Evolutionary conservation across 2,113 vertebrate species (phyloP).

Genomic region (Rana temporaria): DNA sequence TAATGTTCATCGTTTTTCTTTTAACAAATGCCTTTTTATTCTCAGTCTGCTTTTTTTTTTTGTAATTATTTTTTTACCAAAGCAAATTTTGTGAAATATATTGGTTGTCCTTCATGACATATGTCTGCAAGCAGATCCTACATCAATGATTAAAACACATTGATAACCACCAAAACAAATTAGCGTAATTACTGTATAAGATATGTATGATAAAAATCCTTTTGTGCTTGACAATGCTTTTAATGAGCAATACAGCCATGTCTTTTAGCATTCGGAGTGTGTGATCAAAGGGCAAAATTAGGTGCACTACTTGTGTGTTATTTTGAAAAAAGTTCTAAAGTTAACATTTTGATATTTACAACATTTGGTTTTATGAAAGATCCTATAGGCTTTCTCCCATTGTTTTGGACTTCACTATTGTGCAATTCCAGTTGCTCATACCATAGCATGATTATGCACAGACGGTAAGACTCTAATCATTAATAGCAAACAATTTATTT

Average conservation of each 20-base stretch:
- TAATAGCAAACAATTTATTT: too few species aligned
- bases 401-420: too few species aligned
- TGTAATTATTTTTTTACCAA: constrained; percentile 23
- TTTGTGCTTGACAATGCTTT: background rate
- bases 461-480: too few species aligned
- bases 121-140: background rate
- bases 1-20: constrained; percentile 61
- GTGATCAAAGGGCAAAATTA: background rate
- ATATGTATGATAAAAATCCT: background rate
- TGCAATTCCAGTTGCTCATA: too few species aligned
- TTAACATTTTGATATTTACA: too few species aligned
- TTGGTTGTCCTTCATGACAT: background rate
- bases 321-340: too few species aligned
- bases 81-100: background rate
- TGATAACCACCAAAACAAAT: background rate
- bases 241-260: background rate
- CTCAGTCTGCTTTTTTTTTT: background rate
- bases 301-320: background rate
- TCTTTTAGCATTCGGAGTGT: background rate
- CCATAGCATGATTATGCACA: too few species aligned
- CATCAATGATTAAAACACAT: background rate
- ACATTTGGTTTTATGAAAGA: too few species aligned
- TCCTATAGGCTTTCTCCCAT: too few species aligned
- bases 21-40: constrained; percentile 54
- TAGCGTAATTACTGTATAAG: constrained; percentile 4